phyloP scores from a whole-genome alignment of 2,888 invertebrate species.

The Sesamia inferens region DNA sequence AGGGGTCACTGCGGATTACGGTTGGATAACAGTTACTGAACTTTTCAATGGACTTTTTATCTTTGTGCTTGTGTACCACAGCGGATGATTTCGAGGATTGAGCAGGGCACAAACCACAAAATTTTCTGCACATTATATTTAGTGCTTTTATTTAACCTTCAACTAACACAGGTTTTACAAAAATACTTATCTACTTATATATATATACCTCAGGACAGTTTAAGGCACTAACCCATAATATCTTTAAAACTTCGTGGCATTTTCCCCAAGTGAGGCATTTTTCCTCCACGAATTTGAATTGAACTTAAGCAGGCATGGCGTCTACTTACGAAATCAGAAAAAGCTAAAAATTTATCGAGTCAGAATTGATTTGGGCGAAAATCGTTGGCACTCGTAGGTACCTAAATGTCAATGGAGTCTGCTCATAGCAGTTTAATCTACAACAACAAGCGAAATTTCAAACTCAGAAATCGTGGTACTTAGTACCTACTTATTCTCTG shows the following conservation, averaged over 20 bases:
- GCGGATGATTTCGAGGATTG: neutral
- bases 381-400: constrained; percentile 35
- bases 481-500: constrained; percentile 49
- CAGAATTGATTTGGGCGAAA: constrained; percentile 54
- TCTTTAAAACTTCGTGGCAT: neutral
- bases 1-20: constrained; percentile 56
- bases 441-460: constrained; percentile 48
- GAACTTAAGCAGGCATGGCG: constrained; percentile 29
- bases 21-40: constrained; percentile 43
- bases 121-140: neutral
- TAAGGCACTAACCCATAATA: neutral
- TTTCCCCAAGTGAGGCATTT: neutral
- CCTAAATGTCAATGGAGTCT: constrained; percentile 56
- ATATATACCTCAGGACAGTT: neutral
- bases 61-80: constrained; percentile 26
- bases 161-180: neutral
- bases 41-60: constrained; percentile 44
- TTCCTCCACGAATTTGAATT: constrained; percentile 12
- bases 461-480: constrained; percentile 45
- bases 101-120: neutral
- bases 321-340: constrained; percentile 45
- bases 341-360: constrained; percentile 51
- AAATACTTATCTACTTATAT: neutral
- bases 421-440: constrained; percentile 60
- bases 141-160: neutral